phyloP scores from a whole-genome alignment of 2,888 invertebrate genomes.

The Carabus problematicus region DNA sequence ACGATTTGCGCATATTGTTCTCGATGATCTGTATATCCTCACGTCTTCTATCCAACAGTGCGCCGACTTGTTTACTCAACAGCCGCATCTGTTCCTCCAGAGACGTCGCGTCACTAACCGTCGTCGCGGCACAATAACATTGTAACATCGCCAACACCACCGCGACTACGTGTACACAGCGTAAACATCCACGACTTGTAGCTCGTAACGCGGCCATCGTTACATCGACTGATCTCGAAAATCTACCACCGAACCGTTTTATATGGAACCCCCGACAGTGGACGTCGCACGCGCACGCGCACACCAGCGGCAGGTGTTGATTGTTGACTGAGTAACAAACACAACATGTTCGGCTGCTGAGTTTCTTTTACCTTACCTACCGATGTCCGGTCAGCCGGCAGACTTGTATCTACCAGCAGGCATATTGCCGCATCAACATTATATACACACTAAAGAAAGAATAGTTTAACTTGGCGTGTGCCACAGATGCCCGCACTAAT shows the following conservation, averaged over 20 bases:
- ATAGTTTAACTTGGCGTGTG: too few species aligned
- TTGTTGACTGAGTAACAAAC: constrained; percentile 30
- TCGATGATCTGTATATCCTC: constrained; percentile 65
- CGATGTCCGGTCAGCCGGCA: not conserved
- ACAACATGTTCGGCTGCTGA: constrained; percentile 5
- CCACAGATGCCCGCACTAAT: too few species aligned
- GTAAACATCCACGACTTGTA: constrained; percentile 17
- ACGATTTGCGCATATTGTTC: constrained; percentile 61
- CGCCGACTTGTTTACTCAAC: constrained; percentile 64
- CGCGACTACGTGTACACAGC: constrained; percentile 18
- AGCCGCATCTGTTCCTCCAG: constrained; percentile 60
- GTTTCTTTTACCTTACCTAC: constrained; percentile 18
- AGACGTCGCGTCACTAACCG: constrained; percentile 47
- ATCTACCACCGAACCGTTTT: constrained; percentile 10
- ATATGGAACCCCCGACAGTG: constrained; percentile 10
- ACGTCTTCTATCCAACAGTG: constrained; percentile 61
- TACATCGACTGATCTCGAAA: constrained; percentile 20
- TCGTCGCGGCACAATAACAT: constrained; percentile 27
- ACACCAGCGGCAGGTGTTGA: constrained; percentile 29
- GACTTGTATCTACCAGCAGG: constrained; percentile 11
- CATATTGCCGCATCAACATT: not conserved
- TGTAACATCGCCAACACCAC: constrained; percentile 25
- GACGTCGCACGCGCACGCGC: constrained; percentile 10
- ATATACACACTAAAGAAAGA: too few species aligned
- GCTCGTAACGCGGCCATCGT: constrained; percentile 8